Conservation (phyloP, 2,113 vertebrate species). For the Zingel zingel region DNA sequence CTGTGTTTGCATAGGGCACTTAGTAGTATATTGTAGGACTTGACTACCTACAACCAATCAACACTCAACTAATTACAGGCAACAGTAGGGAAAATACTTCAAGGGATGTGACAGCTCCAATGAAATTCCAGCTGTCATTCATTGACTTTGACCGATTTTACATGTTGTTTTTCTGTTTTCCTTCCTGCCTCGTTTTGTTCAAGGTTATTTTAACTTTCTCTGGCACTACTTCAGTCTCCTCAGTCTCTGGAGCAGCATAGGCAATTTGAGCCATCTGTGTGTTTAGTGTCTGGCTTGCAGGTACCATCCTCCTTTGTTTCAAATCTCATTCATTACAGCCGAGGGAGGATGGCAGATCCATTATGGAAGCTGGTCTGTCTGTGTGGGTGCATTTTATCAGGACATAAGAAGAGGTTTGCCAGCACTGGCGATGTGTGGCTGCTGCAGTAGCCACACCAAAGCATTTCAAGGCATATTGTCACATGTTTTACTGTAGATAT, state of each 20-base stretch:
- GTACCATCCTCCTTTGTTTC: constrained; percentile 84
- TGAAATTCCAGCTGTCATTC: constrained; percentile 49
- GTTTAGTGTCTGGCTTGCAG: constrained; percentile 82
- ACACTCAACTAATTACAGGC: constrained; percentile 38
- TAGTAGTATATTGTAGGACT: constrained; percentile 39
- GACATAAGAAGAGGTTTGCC: constrained; percentile 75
- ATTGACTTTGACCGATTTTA: constrained; percentile 63
- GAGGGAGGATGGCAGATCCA: constrained; percentile 80
- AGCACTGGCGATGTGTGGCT: constrained; percentile 18
- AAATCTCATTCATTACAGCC: constrained; percentile 84
- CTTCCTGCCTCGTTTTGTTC: constrained; percentile 64
- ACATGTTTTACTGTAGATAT: constrained; percentile 38
- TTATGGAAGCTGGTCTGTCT: constrained; percentile 77
- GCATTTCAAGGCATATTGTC: constrained; percentile 29
- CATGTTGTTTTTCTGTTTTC: constrained; percentile 64
- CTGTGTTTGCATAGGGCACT: constrained; percentile 50
- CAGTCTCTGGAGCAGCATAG: constrained; percentile 75
- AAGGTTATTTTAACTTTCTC: constrained; percentile 80
- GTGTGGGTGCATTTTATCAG: constrained; percentile 81
- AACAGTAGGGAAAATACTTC: constrained; percentile 19
- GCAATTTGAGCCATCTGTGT: constrained; percentile 83
- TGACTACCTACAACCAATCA: constrained; percentile 26
- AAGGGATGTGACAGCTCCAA: constrained; percentile 3
- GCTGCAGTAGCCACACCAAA: constrained; percentile 28
- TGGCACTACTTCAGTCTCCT: constrained; percentile 77